A percentile compares a stretch with the other conserved stretches of the same genome.
Conservation (phyloP, 2,797 vertebrate genomes). For the Centropyge bicolor region DNA sequence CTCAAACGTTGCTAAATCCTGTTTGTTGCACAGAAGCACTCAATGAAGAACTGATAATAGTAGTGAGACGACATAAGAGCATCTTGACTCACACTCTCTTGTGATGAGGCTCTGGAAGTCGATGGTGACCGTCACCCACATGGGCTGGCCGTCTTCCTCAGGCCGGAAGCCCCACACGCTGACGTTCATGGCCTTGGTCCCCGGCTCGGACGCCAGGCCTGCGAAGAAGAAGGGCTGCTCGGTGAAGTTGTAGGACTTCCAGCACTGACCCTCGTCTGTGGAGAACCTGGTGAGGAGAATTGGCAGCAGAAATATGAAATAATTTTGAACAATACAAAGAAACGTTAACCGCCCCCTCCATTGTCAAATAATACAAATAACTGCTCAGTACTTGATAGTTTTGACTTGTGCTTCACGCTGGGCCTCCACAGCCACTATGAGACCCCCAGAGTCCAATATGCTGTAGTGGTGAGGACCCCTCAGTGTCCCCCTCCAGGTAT, state of each 20-base stretch:
- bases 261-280: conserved; percentile 88
- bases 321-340: not conserved
- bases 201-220: conserved; percentile 86
- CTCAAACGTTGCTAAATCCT: not conserved
- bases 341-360: not conserved
- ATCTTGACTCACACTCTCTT: conserved; percentile 83
- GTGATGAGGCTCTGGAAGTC: conserved; percentile 87
- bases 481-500: conserved; percentile 84
- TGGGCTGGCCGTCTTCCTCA: conserved; percentile 82
- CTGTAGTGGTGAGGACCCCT: conserved; percentile 87
- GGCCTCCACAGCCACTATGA: conserved; percentile 87
- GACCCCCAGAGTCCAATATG: conserved; percentile 87
- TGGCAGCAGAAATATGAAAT: not conserved
- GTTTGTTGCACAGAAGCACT: not conserved
- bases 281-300: conserved; percentile 80
- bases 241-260: conserved; percentile 88
- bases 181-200: conserved; percentile 86
- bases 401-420: conserved; percentile 80
- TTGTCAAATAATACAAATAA: not conserved
- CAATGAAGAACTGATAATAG: too few relatives aligned
- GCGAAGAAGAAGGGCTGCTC: conserved; percentile 86
- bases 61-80: accelerated
- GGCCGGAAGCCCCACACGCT: conserved; percentile 88
- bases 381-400: conserved; percentile 82
- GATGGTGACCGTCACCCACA: conserved; percentile 88